These are phyloP conservation scores for Holothuria glaberrima DNA, from an alignment of 35 echinoderm and acorn worm species.

Conservation along the genomic window DNA sequence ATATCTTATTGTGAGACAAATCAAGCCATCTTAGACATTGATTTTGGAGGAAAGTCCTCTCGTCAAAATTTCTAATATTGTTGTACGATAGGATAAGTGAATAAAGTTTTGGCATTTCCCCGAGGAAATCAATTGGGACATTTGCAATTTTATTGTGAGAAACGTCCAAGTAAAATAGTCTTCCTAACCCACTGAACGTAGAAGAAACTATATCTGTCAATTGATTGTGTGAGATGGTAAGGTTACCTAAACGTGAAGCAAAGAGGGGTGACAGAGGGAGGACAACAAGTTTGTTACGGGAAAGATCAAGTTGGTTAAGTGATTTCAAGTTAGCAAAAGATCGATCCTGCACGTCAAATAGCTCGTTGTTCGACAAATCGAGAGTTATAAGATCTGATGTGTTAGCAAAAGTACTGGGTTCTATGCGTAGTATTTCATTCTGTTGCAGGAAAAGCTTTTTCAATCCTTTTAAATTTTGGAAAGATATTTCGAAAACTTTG, in stretches of 20 bases:
- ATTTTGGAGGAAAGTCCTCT: background rate
- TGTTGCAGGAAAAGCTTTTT: background rate
- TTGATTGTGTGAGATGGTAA: conserved; percentile 10
- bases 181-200: conserved; percentile 17
- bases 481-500: background rate
- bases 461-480: background rate
- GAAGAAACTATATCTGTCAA: background rate
- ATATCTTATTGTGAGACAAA: conserved; percentile 49
- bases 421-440: background rate
- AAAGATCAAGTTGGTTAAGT: background rate
- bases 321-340: background rate
- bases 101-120: conserved; percentile 36
- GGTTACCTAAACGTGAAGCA: background rate
- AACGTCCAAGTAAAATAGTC: background rate
- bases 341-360: background rate
- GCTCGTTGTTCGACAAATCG: conserved; percentile 25
- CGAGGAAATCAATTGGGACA: conserved; percentile 4
- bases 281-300: background rate
- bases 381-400: background rate
- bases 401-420: background rate
- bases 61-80: background rate
- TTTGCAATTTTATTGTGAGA: conserved; percentile 6
- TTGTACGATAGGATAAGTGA: background rate
- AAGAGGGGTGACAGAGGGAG: conserved; percentile 1
- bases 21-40: background rate